A percentile compares a stretch with the other conserved stretches of the same genome.
Conservation (phyloP, 2,888 invertebrate species). For the Tenthredo livida region DNA sequence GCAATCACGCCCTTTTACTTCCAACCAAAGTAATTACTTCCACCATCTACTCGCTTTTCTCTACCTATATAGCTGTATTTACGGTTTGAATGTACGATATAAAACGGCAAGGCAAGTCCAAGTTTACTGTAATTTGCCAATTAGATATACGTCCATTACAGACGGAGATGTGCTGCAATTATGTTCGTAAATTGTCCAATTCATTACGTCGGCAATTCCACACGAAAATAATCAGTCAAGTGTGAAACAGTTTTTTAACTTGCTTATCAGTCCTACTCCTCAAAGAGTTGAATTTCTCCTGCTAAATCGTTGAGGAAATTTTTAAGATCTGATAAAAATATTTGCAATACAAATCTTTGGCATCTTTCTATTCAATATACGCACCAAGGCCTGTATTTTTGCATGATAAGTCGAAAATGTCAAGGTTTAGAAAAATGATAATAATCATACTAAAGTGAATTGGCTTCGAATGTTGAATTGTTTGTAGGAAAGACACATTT, state of each 20-base stretch:
- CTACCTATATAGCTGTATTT: neutral
- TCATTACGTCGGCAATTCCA: neutral
- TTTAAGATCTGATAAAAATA: neutral
- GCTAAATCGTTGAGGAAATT: neutral
- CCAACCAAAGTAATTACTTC: too few species aligned
- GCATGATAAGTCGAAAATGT: neutral
- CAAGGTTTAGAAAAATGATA: neutral
- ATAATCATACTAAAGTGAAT: too few species aligned
- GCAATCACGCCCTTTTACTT: too few species aligned
- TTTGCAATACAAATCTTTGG: neutral
- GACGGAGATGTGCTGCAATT: neutral
- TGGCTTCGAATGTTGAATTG: too few species aligned
- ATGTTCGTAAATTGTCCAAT: slow-evolving; percentile 4
- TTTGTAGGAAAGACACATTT: too few species aligned
- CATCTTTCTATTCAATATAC: neutral
- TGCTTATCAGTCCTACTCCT: neutral
- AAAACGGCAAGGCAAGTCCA: slow-evolving; percentile 11
- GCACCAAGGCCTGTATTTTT: neutral
- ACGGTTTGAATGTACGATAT: neutral
- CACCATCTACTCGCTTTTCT: neutral
- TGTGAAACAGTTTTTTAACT: neutral
- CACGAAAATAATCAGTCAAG: neutral
- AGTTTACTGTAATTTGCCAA: slow-evolving; percentile 32
- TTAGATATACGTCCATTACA: neutral
- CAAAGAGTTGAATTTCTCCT: neutral